Base-by-base conservation (phyloP, 2,113 vertebrate genomes). In the Thalassoma bifasciatum region DNA sequence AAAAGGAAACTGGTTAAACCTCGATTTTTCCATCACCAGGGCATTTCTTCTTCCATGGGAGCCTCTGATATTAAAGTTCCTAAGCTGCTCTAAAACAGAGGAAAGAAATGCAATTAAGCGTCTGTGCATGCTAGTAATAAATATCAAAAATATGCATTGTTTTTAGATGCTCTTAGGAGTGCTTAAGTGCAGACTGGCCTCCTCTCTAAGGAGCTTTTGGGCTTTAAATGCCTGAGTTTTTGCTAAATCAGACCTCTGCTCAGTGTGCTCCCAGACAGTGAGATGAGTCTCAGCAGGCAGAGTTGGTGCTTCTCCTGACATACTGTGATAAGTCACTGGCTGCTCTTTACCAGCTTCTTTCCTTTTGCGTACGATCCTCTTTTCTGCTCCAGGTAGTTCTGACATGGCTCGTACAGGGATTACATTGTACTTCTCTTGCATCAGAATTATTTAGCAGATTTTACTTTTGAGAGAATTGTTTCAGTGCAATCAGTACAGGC, bases 291-390 rank as follows among this genome's bases (percentile, higher is more conserved):
- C 54, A 52, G 60, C 66, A 26, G 53, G 61, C 46, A 46, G 17
- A 58, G 54, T 14, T 16, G 38, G 24, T 37, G 51, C 38, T 50
- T 57, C 46, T n/a, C 34, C 65, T 17, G 38, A 22, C 54, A 37
- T 11, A 12, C 61, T 63, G 70, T 24, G 51, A 54, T 2, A n/a
- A 21, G 44, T 56, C 60, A 78, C 38, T 67, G 61, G 9, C 47
- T 38, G 14, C 38, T 59, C 46, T n/a, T 17, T 59, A 46, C 26
- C 6, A 10, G 37, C 24, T 14, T 21, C 30, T 47, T 64, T n/a
- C 58, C 37, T 65, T 34, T 9, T 23, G 40, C 38, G 42, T 22
- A n/a, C 16, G 10, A 1, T 59, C 49, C 14, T 69, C n/a, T 62
- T 44, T 30, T 46, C 19, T 66, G 12, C 49, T 60, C 26, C 44